Conservation (phyloP, 2,113 vertebrate genomes). For the Tapirus terrestris region DNA sequence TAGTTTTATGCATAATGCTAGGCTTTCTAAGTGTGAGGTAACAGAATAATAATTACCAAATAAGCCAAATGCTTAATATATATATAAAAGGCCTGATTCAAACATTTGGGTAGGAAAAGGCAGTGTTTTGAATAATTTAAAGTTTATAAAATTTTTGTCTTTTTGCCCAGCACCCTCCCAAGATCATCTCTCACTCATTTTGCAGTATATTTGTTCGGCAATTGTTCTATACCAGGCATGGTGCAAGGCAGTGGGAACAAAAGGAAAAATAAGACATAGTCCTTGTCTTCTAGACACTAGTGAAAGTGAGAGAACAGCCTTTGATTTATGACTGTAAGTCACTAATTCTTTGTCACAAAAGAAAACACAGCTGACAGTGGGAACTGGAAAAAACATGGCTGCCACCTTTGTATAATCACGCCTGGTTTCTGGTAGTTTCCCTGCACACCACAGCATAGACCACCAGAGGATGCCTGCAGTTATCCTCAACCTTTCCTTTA, state of each 20-base stretch:
- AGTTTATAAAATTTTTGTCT: background rate
- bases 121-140: conserved; percentile 8
- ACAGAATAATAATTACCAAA: conserved; percentile 68
- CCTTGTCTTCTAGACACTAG: background rate
- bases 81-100: background rate
- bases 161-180: background rate
- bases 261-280: background rate
- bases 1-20: conserved; percentile 68
- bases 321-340: background rate
- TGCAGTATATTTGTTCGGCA: background rate
- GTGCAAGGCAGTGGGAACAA: background rate
- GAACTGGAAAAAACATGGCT: background rate
- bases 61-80: conserved; percentile 54
- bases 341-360: background rate
- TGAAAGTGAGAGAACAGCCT: background rate
- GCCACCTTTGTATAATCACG: background rate
- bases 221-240: background rate
- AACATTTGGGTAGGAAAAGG: conserved; percentile 14
- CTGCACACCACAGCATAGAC: too few relatives aligned
- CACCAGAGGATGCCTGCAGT: background rate
- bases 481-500: background rate
- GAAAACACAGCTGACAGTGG: background rate
- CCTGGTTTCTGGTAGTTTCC: background rate
- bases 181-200: background rate
- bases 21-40: conserved; percentile 57